phyloP scores from a whole-genome alignment of 2,113 vertebrate species.

The Pachycephala philippinensis region DNA sequence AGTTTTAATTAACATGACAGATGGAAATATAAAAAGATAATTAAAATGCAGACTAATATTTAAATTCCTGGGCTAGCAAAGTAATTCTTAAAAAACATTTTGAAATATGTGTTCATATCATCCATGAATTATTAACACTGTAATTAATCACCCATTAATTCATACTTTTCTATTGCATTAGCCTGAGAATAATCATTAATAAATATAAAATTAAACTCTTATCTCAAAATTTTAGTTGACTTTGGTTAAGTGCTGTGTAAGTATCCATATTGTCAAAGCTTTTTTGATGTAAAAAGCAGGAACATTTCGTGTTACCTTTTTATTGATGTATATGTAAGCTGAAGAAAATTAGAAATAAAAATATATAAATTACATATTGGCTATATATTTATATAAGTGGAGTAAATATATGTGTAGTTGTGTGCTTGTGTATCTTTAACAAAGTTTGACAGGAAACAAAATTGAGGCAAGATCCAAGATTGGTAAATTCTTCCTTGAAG shows the following conservation, averaged over 20 bases:
- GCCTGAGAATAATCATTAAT: neutral
- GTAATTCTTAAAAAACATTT: neutral
- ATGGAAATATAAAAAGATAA: conserved; percentile 34
- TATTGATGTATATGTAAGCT: neutral
- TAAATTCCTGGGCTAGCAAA: neutral
- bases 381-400: neutral
- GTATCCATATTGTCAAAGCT: neutral
- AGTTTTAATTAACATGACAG: conserved; percentile 10
- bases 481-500: neutral
- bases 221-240: neutral
- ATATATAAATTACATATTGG: neutral
- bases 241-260: neutral
- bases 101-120: neutral
- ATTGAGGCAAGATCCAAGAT: neutral
- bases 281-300: neutral
- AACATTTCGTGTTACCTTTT: neutral
- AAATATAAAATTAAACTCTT: neutral
- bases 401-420: neutral
- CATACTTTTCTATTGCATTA: neutral
- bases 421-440: neutral
- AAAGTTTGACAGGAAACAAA: neutral
- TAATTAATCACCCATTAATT: neutral
- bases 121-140: neutral
- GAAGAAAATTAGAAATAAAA: neutral
- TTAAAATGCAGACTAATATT: neutral